These are phyloP conservation scores for Nothoprocta pentlandii DNA, from an alignment of 2,113 vertebrate species.

Conservation along the genomic window DNA sequence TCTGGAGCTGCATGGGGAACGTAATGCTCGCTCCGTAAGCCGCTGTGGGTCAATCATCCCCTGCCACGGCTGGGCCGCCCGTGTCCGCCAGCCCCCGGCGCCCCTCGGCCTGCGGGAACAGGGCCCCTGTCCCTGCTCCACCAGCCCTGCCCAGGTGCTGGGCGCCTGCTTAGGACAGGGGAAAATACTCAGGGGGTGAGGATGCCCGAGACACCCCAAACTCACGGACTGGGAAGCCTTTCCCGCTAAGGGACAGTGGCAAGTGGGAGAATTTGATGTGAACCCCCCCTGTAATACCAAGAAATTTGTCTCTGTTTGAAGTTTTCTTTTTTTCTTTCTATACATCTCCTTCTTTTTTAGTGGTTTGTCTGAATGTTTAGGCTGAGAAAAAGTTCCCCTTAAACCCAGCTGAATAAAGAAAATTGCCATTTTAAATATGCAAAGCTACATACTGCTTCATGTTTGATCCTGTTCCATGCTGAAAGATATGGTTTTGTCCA, in stretches of 20 bases:
- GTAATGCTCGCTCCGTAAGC: neutral
- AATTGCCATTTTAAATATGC: neutral
- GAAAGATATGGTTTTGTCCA: rapidly evolving
- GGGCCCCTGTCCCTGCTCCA: too few species aligned
- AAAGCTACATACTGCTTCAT: neutral
- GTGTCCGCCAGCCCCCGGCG: too few species aligned
- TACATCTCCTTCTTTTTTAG: neutral
- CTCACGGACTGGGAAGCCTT: neutral
- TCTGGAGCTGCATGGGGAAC: neutral
- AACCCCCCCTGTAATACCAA: neutral
- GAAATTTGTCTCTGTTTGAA: neutral
- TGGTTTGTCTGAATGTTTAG: neutral
- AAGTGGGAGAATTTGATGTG: too few species aligned
- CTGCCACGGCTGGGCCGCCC: neutral
- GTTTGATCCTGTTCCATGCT: rapidly evolving
- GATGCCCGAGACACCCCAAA: too few species aligned
- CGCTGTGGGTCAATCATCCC: neutral
- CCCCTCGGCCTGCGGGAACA: too few species aligned
- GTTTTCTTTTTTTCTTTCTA: neutral
- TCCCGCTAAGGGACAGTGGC: neutral
- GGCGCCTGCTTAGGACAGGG: too few species aligned
- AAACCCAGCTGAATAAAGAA: neutral
- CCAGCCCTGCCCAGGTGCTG: too few species aligned
- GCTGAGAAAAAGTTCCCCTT: neutral
- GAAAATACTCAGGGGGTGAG: neutral